phyloP scores from a whole-genome alignment of 2,113 vertebrate species.

The Otolemur garnettii region DNA sequence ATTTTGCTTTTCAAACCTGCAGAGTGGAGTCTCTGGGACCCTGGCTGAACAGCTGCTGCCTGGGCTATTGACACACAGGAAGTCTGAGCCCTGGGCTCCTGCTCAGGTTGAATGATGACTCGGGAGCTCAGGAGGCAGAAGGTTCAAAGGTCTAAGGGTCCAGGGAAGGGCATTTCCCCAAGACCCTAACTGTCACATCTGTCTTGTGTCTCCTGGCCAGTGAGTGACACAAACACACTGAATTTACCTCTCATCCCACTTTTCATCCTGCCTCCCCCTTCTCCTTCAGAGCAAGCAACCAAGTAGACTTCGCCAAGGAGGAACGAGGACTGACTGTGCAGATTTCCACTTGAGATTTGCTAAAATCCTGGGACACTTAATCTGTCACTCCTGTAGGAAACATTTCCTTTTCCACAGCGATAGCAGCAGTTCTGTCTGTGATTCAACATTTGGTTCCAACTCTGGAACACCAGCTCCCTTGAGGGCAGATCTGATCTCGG shows the following conservation, averaged over 20 bases:
- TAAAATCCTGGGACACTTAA: not conserved
- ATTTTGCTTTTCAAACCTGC: not conserved
- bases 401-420: not conserved
- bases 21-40: not conserved
- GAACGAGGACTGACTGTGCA: not conserved
- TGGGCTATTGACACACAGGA: conserved; percentile 57
- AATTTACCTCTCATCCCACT: not conserved
- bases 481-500: not conserved
- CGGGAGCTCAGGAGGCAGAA: conserved; percentile 65
- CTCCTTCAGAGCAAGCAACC: not conserved
- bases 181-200: conserved; percentile 48
- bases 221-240: conserved; percentile 57
- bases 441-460: not conserved
- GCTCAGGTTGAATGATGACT: conserved; percentile 70
- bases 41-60: not conserved
- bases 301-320: not conserved
- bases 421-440: not conserved
- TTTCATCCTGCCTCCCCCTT: not conserved
- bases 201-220: conserved; percentile 58
- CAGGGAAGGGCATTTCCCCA: conserved; percentile 63
- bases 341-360: not conserved
- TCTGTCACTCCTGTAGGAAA: not conserved
- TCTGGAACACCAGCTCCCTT: not conserved
- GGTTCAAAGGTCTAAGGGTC: conserved; percentile 62
- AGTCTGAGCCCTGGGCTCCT: conserved; percentile 25